Base-by-base conservation (phyloP, 2,888 invertebrate species). In the Desoria tigrina region DNA sequence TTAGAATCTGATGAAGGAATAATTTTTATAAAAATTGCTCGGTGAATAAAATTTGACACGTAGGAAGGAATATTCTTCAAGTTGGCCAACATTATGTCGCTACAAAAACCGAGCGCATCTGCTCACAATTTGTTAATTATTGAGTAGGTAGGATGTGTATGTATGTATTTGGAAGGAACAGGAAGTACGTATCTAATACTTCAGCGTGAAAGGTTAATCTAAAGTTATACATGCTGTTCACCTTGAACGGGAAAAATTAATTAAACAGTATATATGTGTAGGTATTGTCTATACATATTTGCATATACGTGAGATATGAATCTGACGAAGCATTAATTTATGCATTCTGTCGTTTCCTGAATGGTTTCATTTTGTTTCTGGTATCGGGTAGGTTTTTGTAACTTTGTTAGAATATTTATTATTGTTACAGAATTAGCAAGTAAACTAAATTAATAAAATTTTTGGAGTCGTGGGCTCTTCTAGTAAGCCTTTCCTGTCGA, bases 171-270 rank as follows among this genome's bases (percentile, higher is more conserved):
- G 18, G 21, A 16, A 51, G 51, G 26, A 51, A 51, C 51, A 51
- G 51, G 51, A 51, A 51, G 51, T 16, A 24, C 7, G 7, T 51
- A 24, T 24, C 23, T 24, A 24, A 26, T 4, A 51, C 11, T 24
- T 51, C 51, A 51, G 51, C 51, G 24, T 24, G 51, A 51, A 51
- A 51, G 23, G 26, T 51, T 51, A 51, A 51, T 51, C 51, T 51
- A 51, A n/a, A 51, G 24, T 32, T 27, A n/a, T 55, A 27, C 6
- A 55, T 55, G 55, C 32, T 55, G 55, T 28, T 55, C 55, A 55
- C 55, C 55, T 55, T 55, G 55, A 55, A 55, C n/a, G 11, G 16
- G 18, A 4, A 26, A 18, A 55, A 37, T 26, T 55, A 55, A 55
- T 55, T 55, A 32, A 32, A 24, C 21, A 16, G 45, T 45, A 45